phyloP scores from a whole-genome alignment of 2,113 vertebrate species.

The Crotalus tigris region DNA sequence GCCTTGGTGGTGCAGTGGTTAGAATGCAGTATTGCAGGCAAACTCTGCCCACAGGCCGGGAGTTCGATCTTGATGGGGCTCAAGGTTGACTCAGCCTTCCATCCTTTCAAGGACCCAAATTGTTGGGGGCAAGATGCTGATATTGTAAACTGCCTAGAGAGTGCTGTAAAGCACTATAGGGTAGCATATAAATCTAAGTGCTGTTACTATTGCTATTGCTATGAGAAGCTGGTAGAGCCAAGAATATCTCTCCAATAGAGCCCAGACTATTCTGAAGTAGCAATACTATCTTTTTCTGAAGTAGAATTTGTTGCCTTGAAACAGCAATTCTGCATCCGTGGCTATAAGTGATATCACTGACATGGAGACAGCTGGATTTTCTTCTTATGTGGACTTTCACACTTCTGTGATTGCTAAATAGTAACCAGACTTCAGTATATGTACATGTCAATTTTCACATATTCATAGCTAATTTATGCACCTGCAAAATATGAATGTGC shows the following conservation, averaged over 20 bases:
- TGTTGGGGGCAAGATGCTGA: not conserved
- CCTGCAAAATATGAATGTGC: not conserved
- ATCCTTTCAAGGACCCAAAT: too few relatives aligned
- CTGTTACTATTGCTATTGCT: not conserved
- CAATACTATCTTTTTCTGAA: not conserved
- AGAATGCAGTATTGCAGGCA: not conserved
- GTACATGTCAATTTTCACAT: not conserved
- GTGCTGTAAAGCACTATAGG: not conserved
- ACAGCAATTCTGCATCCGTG: not conserved
- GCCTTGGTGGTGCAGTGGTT: not conserved
- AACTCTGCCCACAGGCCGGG: not conserved
- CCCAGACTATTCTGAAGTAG: not conserved
- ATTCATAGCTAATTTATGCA: not conserved
- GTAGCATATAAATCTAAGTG: not conserved
- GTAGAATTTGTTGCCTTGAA: not conserved
- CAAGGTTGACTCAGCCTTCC: too few relatives aligned
- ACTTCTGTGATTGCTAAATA: not conserved
- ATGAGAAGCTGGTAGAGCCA: not conserved
- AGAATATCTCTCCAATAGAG: not conserved
- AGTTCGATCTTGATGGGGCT: too few relatives aligned
- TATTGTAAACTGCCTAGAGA: too few relatives aligned
- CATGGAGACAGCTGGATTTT: not conserved
- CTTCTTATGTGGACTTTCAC: not conserved
- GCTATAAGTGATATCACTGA: not conserved
- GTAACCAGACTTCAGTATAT: not conserved